These are phyloP conservation scores for Chrysodeixis includens DNA, from an alignment of 2,888 invertebrate species.

Conservation along the genomic window DNA sequence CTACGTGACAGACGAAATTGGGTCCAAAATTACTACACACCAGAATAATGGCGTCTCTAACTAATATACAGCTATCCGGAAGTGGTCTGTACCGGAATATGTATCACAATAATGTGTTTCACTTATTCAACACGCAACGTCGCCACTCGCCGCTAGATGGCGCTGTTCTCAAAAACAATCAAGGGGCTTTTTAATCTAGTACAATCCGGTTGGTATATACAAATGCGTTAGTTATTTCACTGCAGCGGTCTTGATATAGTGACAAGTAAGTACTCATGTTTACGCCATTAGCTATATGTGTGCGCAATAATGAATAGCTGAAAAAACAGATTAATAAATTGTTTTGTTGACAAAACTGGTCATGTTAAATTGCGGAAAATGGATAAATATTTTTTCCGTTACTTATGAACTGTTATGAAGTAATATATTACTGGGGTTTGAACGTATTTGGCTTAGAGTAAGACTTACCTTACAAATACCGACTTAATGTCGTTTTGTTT, in stretches of 20 bases:
- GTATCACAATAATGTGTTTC: conserved; percentile 61
- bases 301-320: conserved; percentile 49
- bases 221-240: conserved; percentile 55
- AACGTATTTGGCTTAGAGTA: conserved; percentile 15
- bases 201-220: conserved; percentile 40
- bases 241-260: conserved; percentile 47
- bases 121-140: conserved; percentile 56
- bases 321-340: conserved; percentile 17
- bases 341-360: conserved; percentile 3
- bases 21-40: conserved; percentile 66
- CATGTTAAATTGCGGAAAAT: background rate
- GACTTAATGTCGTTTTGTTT: background rate
- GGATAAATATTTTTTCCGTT: background rate
- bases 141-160: conserved; percentile 76
- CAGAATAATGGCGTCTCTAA: conserved; percentile 66
- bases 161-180: conserved; percentile 44
- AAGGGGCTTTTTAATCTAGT: conserved; percentile 35
- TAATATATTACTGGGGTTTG: conserved; percentile 35
- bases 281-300: conserved; percentile 47
- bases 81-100: conserved; percentile 64
- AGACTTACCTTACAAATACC: background rate
- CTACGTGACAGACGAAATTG: conserved; percentile 65
- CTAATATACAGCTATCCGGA: conserved; percentile 70
- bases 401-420: conserved; percentile 10
- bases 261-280: conserved; percentile 50